These are phyloP conservation scores for Microtus richardsoni DNA, from an alignment of 2,113 vertebrate genomes.

Conservation along the genomic window DNA sequence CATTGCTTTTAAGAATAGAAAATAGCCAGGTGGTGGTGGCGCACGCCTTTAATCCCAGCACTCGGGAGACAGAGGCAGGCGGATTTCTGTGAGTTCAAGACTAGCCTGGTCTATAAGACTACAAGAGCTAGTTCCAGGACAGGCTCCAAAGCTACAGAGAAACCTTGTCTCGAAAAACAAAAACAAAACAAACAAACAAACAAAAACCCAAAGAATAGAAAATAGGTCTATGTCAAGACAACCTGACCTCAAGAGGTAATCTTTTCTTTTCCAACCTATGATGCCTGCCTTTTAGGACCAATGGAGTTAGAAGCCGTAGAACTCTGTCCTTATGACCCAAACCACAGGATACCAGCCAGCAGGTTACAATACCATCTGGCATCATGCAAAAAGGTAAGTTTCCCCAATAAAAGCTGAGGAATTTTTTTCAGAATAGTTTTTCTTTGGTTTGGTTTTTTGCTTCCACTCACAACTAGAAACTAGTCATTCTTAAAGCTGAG, in stretches of 20 bases:
- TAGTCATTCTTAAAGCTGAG: constrained; percentile 14
- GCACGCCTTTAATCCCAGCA: too few species aligned
- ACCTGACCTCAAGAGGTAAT: constrained; percentile 46
- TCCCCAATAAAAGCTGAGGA: not conserved
- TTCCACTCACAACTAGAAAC: not conserved
- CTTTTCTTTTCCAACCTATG: constrained; percentile 50
- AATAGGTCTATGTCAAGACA: constrained; percentile 18
- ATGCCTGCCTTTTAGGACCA: constrained; percentile 49
- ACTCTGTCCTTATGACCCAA: constrained; percentile 89
- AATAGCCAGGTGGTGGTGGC: not conserved
- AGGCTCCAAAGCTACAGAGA: too few species aligned
- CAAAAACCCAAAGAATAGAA: constrained; percentile 30
- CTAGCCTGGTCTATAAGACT: too few species aligned
- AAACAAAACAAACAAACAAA: too few species aligned
- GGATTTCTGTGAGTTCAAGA: too few species aligned
- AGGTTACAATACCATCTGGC: constrained; percentile 91
- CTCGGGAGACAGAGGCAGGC: too few species aligned
- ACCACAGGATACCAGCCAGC: constrained; percentile 85
- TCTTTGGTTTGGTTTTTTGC: not conserved
- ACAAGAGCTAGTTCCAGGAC: too few species aligned
- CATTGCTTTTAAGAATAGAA: constrained; percentile 57
- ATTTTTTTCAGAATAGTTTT: not conserved
- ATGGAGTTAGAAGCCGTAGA: constrained; percentile 86
- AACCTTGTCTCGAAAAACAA: too few species aligned
- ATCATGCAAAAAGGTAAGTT: constrained; percentile 89